Base-by-base conservation (phyloP, 2,113 vertebrate species). In the Axis porcinus region DNA sequence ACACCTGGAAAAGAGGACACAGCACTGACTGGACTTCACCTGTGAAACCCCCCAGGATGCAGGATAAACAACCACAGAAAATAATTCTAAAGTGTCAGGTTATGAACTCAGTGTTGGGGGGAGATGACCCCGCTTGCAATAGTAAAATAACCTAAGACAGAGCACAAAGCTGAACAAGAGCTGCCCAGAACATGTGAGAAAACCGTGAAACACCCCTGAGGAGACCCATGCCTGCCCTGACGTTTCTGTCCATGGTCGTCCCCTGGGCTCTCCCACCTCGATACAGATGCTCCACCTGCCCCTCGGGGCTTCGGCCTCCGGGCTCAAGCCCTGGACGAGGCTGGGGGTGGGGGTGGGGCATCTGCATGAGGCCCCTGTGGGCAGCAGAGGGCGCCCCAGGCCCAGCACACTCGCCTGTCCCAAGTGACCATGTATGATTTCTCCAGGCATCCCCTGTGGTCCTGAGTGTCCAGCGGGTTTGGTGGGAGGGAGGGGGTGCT, bases 371-470 rank as follows among this genome's bases (percentile, higher is more conserved):
- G 30, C 86, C 30, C 52, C 0, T 0, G 5, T 0, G 11, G 40
- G 64, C 96, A 89, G 89, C 93, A 97, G 96, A 58, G 93, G 96
- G 93, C 89, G 40, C 93, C 83, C 60, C 25, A 33, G 30, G 70
- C 57, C 81, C 74, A 11, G 62, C 27, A 19, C 87, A 9, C 50
- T 30, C 3, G 2, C 64, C 28, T 13, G 1, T 17, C 19, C 88
- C 3, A 0, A 33, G 45, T 19, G 79, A n/a, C 33, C 47, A 33
- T 33, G 9, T n/a, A 55, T 23, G 4, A 23, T 36, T 43, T 43
- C 82, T 19, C 52, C 54, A 40, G 54, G 14, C 52, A 52, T 23
- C 9, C 16, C 43, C 43, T 0, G 11, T 81, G 1, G 15, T 62
- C 43, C 43, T 23, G 23, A 14, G 60, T 3, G 13, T 27, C 55